Conservation (phyloP, 2,113 vertebrate genomes). For the Bolborhynchus lineola region DNA sequence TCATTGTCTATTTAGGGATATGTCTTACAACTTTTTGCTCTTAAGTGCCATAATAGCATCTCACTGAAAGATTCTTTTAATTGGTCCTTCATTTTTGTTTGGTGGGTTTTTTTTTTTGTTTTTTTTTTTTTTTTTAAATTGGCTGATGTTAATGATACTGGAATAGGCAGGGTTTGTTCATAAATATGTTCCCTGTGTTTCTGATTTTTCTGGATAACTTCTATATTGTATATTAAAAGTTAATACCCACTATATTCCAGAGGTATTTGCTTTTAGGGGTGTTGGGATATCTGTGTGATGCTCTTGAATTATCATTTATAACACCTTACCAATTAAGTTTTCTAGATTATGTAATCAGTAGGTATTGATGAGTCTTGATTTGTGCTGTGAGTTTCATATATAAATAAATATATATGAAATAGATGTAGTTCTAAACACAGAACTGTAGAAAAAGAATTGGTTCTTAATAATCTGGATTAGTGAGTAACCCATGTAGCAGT, state of each 20-base stretch:
- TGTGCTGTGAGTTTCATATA: neutral
- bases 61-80: neutral
- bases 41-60: neutral
- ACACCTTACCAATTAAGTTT: neutral
- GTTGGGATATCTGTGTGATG: neutral
- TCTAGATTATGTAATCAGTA: neutral
- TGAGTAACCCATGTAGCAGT: neutral
- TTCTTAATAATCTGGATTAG: neutral
- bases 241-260: neutral
- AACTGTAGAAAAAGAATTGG: neutral
- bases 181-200: neutral
- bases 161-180: neutral
- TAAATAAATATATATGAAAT: neutral
- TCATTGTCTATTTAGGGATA: neutral
- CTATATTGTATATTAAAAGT: neutral
- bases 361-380: neutral
- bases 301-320: neutral
- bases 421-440: neutral
- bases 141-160: fast-evolving
- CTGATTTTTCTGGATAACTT: neutral
- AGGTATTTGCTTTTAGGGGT: neutral
- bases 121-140: neutral
- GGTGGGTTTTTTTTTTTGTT: no score
- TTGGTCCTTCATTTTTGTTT: neutral
- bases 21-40: neutral